Evolutionary conservation across 2,113 vertebrate species (phyloP), one percentile per base, ranked within the genome.

Genomic region (Cranoglanis bouderius): DNA sequence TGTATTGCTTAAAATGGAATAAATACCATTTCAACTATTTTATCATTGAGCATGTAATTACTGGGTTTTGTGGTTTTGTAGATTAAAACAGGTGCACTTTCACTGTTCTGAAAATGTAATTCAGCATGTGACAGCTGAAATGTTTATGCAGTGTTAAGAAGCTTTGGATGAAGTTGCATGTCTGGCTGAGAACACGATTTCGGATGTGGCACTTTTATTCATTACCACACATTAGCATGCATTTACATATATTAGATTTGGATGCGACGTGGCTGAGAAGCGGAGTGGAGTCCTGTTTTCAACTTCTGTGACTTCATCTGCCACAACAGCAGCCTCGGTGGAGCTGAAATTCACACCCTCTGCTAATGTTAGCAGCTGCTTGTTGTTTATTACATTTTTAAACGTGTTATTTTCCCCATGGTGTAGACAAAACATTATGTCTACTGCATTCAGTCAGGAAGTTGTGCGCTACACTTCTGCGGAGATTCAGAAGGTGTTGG

Each of bases 171-270:
- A 88, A 84, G 82, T 86, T 43, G 38, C 49, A 53, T 55, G 80
- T 59, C 78, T 78, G 70, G 26, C 72, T 88, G 55, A 85, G 81
- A 67, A 77, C 87, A 88, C 59, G 67, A 75, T 87, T 75, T 85
- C 59, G 16, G 82, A 82, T 43, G 85, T 89, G 82, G 83, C 77
- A 35, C 84, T 88, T 89, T 87, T 88, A 85, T 88, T 89, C 88
- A 91, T 91, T 91, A 89, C 46, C 86, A 85, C 40, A 61, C 88
- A 91, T 91, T 91, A 91, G 88, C 86, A 88, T 90, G n/a, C 26
- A 88, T 90, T 90, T 90, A 43, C 86, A 85, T 90, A 75, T 72
- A 90, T 88, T 90, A 86, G 65, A 63, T 81, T 72, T 10, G 70
- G 38, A 86, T 61, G 55, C 35, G 6, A 51, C 32, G 49, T 87